phyloP scores from a whole-genome alignment of 64 coral and sea anemone genomes.

The Montipora cactus region DNA sequence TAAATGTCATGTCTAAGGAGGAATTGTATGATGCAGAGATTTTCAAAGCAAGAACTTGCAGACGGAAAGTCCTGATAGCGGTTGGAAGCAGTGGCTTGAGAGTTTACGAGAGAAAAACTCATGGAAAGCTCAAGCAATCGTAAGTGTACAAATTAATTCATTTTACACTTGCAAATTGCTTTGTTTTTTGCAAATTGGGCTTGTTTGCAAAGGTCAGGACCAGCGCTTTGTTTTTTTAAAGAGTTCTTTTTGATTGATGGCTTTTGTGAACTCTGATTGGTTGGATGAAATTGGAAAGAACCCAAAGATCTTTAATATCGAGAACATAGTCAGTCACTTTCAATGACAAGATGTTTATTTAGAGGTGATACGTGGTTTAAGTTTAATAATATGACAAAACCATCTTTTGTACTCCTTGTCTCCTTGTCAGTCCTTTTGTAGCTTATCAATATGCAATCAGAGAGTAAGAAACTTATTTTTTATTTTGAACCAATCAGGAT shows the following conservation, averaged over 20 bases:
- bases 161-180: too few relatives aligned
- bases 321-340: too few relatives aligned
- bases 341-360: too few relatives aligned
- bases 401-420: not conserved
- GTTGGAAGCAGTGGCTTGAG: constrained; percentile 88
- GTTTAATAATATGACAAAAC: too few relatives aligned
- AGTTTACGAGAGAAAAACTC: constrained; percentile 85
- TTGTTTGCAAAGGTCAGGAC: not conserved
- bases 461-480: not conserved
- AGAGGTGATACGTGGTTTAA: too few relatives aligned
- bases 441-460: not conserved
- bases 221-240: not conserved
- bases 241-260: not conserved
- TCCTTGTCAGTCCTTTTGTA: not conserved
- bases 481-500: not conserved
- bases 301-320: too few relatives aligned
- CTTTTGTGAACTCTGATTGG: not conserved
- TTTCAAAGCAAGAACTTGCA: constrained; percentile 89
- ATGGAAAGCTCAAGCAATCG: constrained; percentile 83
- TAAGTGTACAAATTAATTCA: constrained; percentile 48
- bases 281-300: not conserved
- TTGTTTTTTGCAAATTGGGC: not conserved
- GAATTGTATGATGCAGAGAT: constrained; percentile 94
- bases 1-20: constrained; percentile 82
- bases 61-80: constrained; percentile 87